Evolutionary conservation across 2,888 invertebrate genomes (phyloP).

Genomic region (Leucoma salicis): DNA sequence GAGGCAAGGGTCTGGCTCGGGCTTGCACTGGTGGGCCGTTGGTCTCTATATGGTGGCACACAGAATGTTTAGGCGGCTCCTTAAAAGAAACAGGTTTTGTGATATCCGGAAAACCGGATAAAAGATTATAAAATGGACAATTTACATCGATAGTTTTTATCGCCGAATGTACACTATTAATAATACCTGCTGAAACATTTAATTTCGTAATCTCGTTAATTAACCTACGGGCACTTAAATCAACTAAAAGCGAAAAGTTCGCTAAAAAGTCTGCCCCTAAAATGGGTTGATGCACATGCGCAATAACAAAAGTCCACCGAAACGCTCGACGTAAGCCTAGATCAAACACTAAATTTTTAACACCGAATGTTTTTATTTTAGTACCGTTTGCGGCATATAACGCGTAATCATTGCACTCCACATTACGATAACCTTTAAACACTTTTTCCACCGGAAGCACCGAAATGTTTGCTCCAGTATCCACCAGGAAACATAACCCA

Average conservation of each 20-base stretch:
- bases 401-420: neutral
- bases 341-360: conserved; percentile 4
- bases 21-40: too few relatives aligned
- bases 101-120: neutral
- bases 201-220: too few relatives aligned
- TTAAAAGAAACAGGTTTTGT: neutral
- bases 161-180: neutral
- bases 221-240: neutral
- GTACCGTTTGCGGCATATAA: conserved; percentile 10
- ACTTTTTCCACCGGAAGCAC: neutral
- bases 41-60: too few relatives aligned
- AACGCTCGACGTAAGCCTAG: conserved; percentile 9
- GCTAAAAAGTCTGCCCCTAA: conserved; percentile 2
- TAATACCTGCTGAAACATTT: too few relatives aligned
- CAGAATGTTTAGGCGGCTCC: neutral
- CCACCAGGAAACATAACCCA: neutral
- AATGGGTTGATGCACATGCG: conserved; percentile 14
- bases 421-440: neutral
- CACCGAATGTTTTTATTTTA: conserved; percentile 9
- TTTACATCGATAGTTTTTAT: neutral
- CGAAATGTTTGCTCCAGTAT: neutral
- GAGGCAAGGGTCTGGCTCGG: too few relatives aligned
- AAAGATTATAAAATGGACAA: neutral
- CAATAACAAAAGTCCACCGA: conserved; percentile 11
- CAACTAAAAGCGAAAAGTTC: neutral